Percentiles rank a stretch among this genome's conserved stretches.
Evolutionary conservation across 2,797 vertebrate species (phyloP).

Genomic region (Melanotaenia pygmaea): DNA sequence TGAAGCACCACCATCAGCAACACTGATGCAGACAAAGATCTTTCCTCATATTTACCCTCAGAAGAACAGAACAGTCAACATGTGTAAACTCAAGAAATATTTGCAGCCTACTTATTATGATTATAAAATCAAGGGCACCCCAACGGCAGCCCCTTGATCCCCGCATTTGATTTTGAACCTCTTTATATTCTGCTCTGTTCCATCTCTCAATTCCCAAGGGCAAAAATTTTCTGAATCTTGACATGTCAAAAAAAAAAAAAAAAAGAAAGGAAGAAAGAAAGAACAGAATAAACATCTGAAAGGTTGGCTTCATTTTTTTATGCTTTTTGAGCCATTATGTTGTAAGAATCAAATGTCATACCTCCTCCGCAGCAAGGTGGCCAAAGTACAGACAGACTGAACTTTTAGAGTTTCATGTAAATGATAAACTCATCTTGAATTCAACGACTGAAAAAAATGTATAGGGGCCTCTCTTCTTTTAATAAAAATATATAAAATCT

Average conservation of each 20-base stretch:
- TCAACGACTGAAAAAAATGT: too few relatives aligned
- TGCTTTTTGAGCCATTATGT: conserved; percentile 19
- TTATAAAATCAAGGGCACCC: conserved; percentile 57
- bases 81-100: conserved; percentile 36
- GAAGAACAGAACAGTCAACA: conserved; percentile 25
- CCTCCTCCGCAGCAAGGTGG: conserved; percentile 4
- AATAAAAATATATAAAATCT: too few relatives aligned
- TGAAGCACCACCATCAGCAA: conserved; percentile 15
- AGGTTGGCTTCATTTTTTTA: conserved; percentile 26
- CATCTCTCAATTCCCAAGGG: conserved; percentile 51
- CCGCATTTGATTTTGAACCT: conserved; percentile 61
- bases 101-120: conserved; percentile 39
- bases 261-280: too few relatives aligned
- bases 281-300: neutral
- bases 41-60: conserved; percentile 22
- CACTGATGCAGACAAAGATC: conserved; percentile 44
- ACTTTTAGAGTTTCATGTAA: neutral
- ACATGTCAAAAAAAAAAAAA: conserved; percentile 18
- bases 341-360: conserved; percentile 9
- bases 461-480: too few relatives aligned
- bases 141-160: conserved; percentile 53
- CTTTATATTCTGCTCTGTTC: conserved; percentile 44
- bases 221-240: conserved; percentile 47
- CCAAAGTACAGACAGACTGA: conserved; percentile 23
- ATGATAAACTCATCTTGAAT: too few relatives aligned